Evolutionary conservation across 2,888 invertebrate genomes (phyloP).

Genomic region (Synanthedon vespiformis): DNA sequence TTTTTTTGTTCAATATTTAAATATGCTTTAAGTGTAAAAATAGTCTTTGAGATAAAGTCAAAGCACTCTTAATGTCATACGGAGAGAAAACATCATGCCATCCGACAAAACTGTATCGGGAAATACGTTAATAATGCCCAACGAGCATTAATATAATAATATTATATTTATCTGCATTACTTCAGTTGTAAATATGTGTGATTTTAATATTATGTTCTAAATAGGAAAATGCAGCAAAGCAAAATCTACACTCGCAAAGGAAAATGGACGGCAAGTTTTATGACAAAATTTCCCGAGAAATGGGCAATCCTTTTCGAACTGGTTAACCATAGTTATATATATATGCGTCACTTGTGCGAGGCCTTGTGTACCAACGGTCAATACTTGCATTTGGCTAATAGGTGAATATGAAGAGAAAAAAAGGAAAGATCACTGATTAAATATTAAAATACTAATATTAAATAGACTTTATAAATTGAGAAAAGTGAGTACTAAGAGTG

Average conservation of each 20-base stretch:
- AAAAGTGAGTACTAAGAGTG: no score
- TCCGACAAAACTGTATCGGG: slow-evolving; percentile 22
- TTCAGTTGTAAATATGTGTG: slow-evolving; percentile 28
- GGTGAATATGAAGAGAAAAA: no score
- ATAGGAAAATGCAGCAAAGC: slow-evolving; percentile 29
- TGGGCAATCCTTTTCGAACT: not conserved
- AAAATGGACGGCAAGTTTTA: slow-evolving; percentile 63
- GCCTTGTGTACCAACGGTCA: no score
- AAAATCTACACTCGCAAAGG: slow-evolving; percentile 40
- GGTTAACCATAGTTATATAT: not conserved
- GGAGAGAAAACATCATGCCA: slow-evolving; percentile 15
- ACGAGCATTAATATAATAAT: slow-evolving; percentile 24
- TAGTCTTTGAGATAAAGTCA: slow-evolving; percentile 52
- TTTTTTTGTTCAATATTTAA: slow-evolving; percentile 32
- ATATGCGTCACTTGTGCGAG: not conserved
- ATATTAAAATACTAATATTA: no score
- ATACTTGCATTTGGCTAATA: no score
- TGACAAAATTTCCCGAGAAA: slow-evolving; percentile 16
- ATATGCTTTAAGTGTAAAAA: slow-evolving; percentile 62
- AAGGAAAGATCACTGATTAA: no score
- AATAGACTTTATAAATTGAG: no score
- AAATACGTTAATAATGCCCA: slow-evolving; percentile 46
- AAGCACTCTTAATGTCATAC: slow-evolving; percentile 35
- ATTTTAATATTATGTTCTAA: slow-evolving; percentile 17
- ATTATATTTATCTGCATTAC: slow-evolving; percentile 19